These are phyloP conservation scores for Falcunculus frontatus DNA, from an alignment of 2,113 vertebrate species.

Conservation along the genomic window DNA sequence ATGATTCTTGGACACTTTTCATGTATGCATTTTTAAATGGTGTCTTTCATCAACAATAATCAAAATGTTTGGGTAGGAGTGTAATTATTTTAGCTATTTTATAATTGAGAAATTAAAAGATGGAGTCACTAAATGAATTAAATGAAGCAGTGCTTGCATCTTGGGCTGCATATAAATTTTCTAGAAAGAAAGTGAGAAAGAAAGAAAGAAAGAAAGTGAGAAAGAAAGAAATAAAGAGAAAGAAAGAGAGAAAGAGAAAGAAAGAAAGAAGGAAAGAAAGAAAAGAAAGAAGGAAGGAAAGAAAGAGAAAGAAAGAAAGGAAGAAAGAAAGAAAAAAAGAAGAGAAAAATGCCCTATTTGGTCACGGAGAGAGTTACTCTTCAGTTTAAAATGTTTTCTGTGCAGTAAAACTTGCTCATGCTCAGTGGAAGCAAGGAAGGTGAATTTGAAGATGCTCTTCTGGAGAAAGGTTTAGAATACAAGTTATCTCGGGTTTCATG, in stretches of 20 bases:
- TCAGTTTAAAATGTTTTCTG: background rate
- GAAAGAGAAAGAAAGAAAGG: too few relatives aligned
- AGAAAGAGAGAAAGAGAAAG: accelerated
- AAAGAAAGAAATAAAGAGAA: too few relatives aligned
- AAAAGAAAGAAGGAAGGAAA: too few relatives aligned
- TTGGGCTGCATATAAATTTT: background rate
- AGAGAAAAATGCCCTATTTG: background rate
- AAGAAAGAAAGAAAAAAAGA: too few relatives aligned
- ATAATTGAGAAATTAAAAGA: background rate
- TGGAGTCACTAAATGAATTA: background rate
- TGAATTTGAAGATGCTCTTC: background rate
- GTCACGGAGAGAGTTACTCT: background rate
- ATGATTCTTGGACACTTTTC: background rate
- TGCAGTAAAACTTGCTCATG: background rate
- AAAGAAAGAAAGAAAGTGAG: too few relatives aligned
- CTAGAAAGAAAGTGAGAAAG: too few relatives aligned
- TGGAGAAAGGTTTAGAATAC: background rate
- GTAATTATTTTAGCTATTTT: background rate
- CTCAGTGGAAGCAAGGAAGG: background rate
- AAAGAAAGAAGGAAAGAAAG: too few relatives aligned
- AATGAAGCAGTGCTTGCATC: background rate
- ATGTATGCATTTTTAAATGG: background rate
- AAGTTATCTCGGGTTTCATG: background rate
- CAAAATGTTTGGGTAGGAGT: background rate
- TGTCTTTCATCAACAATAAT: background rate